A percentile compares a stretch with the other conserved stretches of the same genome.
phyloP scores from a whole-genome alignment of 2,888 invertebrate genomes.

The Coenonympha arcania region DNA sequence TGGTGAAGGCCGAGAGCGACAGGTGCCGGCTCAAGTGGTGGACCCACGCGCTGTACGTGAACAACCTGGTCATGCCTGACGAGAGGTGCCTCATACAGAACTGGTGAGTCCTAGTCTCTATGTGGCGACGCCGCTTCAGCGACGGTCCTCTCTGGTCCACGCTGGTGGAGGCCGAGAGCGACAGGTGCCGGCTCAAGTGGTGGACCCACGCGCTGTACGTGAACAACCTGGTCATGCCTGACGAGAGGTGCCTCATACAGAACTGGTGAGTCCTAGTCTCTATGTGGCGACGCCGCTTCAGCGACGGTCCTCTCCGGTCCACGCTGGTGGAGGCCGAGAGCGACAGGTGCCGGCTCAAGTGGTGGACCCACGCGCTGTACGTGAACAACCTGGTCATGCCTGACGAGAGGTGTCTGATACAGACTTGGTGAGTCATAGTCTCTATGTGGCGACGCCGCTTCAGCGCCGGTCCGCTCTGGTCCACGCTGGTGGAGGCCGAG shows the following conservation, averaged over 20 bases:
- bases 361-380: constrained; percentile 33
- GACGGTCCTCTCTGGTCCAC: constrained; percentile 30
- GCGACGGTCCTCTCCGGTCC: constrained; percentile 30
- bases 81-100: constrained; percentile 30
- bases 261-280: constrained; percentile 37
- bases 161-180: constrained; percentile 29
- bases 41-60: constrained; percentile 30
- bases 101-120: constrained; percentile 37
- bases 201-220: constrained; percentile 32
- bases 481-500: constrained; percentile 28
- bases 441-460: constrained; percentile 30
- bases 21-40: constrained; percentile 33
- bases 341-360: constrained; percentile 30
- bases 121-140: constrained; percentile 29
- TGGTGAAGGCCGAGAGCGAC: constrained; percentile 29
- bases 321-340: constrained; percentile 29
- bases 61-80: constrained; percentile 29
- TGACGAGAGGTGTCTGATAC: constrained; percentile 29
- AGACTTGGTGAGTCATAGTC: constrained; percentile 36
- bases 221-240: constrained; percentile 29
- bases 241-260: constrained; percentile 30
- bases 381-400: constrained; percentile 29
- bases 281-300: constrained; percentile 29
- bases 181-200: constrained; percentile 31
- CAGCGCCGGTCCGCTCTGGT: constrained; percentile 30